phyloP scores from a whole-genome alignment of 2,797 vertebrate genomes.

The Hephaestus fuliginosus region DNA sequence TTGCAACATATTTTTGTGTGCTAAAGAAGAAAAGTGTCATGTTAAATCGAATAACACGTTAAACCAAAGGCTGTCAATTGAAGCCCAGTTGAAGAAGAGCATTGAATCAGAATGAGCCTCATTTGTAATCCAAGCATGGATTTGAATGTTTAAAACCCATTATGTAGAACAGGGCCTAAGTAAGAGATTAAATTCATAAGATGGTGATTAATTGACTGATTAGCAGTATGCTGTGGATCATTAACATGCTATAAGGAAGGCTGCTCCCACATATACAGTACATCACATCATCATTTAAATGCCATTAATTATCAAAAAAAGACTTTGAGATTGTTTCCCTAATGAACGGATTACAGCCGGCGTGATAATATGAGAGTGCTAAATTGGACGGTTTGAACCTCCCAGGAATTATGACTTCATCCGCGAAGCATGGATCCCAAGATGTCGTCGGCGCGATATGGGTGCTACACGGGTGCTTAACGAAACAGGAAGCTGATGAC shows the following conservation, averaged over 20 bases:
- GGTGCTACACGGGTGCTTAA: background rate
- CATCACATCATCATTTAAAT: conserved; percentile 76
- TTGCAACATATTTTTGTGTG: background rate
- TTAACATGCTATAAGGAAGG: conserved; percentile 76
- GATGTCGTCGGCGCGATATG: conserved; percentile 37
- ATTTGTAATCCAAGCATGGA: conserved; percentile 75
- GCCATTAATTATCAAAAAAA: conserved; percentile 76
- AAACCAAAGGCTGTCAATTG: conserved; percentile 37
- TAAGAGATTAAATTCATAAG: conserved; percentile 82
- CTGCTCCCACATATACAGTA: conserved; percentile 66
- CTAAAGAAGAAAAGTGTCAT: conserved; percentile 7
- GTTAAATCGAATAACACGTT: conserved; percentile 30
- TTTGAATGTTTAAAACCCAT: conserved; percentile 80
- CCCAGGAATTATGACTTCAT: conserved; percentile 48
- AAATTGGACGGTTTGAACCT: conserved; percentile 66
- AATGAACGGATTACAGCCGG: conserved; percentile 75
- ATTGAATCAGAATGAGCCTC: conserved; percentile 41
- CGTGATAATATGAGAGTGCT: conserved; percentile 55
- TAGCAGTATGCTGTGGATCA: conserved; percentile 78
- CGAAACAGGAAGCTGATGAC: conserved; percentile 64
- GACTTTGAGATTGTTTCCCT: conserved; percentile 67
- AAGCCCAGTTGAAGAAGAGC: conserved; percentile 35
- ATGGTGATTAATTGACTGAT: conserved; percentile 86
- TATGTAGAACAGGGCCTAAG: conserved; percentile 79
- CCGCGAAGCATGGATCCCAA: conserved; percentile 40